Base-by-base conservation (phyloP, 2,888 invertebrate species). In the Ametastegia equiseti region DNA sequence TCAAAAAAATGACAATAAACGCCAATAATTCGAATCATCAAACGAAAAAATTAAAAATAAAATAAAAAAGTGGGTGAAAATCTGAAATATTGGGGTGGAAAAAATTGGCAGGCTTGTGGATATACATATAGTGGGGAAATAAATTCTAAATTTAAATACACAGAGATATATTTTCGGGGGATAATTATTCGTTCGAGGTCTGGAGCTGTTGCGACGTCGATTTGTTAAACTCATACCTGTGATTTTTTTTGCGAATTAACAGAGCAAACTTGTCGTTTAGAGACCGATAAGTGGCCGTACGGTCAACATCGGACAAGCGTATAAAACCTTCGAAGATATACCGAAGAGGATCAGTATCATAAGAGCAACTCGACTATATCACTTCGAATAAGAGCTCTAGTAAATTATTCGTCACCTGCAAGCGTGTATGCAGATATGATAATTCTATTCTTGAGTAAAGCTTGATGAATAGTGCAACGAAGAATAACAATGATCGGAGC, bases 271-370 rank as follows among this genome's bases (percentile, higher is more conserved):
- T 82, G 83, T 82, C 87, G 85, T 87, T 57, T 87, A 88, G 88
- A 86, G 82, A 83, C 87, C 83, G 89, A 90, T 89, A 89, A 89
- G 87, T 87, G 87, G 86, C 81, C 86, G 85, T 84, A 85, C 85
- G 85, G 75, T 81, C 57, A 85, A 81, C 83, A 85, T 50, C 82
- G 82, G 83, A 81, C 45, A 82, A 82, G 81, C 81, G 80, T 85
- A 85, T 84, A 85, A 82, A 82, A 81, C 75, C 81, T 42, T 77
- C 78, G 30, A 81, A 81, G 83, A 60, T 73, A 80, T 73, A 81
- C 30, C 60, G n/a, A n/a, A 45, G 63, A 54, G 77, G 79, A 81
- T 81, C 83, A 82, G 83, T 85, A 81, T 82, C 19, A 33, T 1
- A 54, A 42, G 7, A 45, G 45, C 71, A 11, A 27, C 1, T n/a